phyloP scores from a whole-genome alignment of 2,113 vertebrate species.

The Panthera leo region DNA sequence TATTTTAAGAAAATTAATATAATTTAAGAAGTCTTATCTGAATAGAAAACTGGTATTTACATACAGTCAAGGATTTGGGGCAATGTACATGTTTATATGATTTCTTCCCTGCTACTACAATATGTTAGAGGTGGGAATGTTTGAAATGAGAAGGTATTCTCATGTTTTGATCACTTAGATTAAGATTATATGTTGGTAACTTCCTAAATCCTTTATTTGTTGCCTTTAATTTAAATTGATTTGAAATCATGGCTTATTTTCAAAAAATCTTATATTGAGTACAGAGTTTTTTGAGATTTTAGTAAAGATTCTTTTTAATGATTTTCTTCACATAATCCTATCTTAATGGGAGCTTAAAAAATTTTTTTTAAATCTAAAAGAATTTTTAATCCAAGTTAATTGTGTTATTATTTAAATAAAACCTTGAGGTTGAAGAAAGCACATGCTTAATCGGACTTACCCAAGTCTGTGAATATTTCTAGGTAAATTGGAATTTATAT shows the following conservation, averaged over 20 bases:
- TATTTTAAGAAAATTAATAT: slow-evolving; percentile 33
- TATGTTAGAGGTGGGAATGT: not conserved
- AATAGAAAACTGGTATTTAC: slow-evolving; percentile 37
- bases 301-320: slow-evolving; percentile 15
- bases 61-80: slow-evolving; percentile 40
- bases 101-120: not conserved
- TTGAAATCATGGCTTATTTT: slow-evolving; percentile 24
- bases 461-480: slow-evolving; percentile 44
- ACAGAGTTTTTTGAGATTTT: not conserved
- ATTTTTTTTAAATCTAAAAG: not conserved
- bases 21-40: slow-evolving; percentile 14
- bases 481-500: not conserved
- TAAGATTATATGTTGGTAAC: slow-evolving; percentile 26
- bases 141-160: slow-evolving; percentile 12
- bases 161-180: slow-evolving; percentile 19
- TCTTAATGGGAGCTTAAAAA: slow-evolving; percentile 19
- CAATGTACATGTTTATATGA: slow-evolving; percentile 3
- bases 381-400: slow-evolving; percentile 15
- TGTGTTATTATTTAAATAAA: slow-evolving; percentile 46
- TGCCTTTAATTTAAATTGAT: slow-evolving; percentile 19
- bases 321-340: slow-evolving; percentile 21
- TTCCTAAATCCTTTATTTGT: slow-evolving; percentile 6
- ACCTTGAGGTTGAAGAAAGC: slow-evolving; percentile 11
- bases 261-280: not conserved
- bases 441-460: slow-evolving; percentile 9